Percentiles rank a stretch among this genome's conserved stretches.
These are phyloP conservation scores for Hanleya hanleyi DNA, from an alignment of 2,888 invertebrate species.

Conservation along the genomic window DNA sequence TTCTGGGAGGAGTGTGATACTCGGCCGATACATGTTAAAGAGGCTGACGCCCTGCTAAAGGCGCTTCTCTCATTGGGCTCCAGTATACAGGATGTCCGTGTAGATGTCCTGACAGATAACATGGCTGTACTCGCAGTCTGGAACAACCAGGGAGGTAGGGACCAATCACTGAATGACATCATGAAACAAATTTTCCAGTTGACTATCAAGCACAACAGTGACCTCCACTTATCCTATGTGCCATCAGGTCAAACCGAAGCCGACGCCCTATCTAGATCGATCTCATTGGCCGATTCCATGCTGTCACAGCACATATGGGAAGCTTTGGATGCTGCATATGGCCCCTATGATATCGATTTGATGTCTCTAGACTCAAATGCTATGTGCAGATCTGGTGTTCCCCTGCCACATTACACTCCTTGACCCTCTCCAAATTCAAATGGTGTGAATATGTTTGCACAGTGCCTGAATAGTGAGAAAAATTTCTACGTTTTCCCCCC, in stretches of 20 bases:
- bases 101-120: slow-evolving; percentile 7
- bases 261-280: slow-evolving; percentile 7
- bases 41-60: no score
- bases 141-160: slow-evolving; percentile 12
- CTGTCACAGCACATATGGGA: background rate
- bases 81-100: background rate
- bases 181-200: slow-evolving; percentile 13
- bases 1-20: background rate
- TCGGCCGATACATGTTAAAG: background rate
- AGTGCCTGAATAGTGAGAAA: no score
- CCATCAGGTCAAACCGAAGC: slow-evolving; percentile 11
- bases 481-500: no score
- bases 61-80: background rate
- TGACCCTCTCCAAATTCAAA: no score
- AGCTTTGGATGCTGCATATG: background rate
- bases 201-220: background rate
- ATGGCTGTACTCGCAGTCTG: slow-evolving; percentile 4
- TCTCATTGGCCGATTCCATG: background rate
- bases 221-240: background rate
- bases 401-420: no score
- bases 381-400: no score
- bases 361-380: slow-evolving; percentile 15
- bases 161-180: slow-evolving; percentile 4
- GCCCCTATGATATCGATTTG: slow-evolving; percentile 10
- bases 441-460: no score